These are phyloP conservation scores for Macquaria ambigua DNA, from an alignment of 2,113 vertebrate species.

Conservation along the genomic window DNA sequence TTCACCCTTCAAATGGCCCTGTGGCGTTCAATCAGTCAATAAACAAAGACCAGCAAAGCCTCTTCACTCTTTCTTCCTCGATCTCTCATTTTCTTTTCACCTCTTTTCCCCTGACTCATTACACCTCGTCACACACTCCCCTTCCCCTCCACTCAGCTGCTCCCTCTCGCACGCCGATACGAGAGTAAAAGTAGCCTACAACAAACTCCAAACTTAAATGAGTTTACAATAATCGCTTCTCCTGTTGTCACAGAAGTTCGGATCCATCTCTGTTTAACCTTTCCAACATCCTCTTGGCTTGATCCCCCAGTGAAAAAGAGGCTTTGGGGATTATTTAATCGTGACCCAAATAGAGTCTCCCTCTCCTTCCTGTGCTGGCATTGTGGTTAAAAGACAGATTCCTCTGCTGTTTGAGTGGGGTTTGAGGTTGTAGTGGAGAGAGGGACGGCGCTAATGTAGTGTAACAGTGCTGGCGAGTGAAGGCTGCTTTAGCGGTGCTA, in stretches of 20 bases:
- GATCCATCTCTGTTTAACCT: constrained; percentile 74
- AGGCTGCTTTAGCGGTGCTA: constrained; percentile 59
- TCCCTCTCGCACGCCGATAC: neutral
- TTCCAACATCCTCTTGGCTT: constrained; percentile 62
- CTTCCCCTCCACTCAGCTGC: neutral
- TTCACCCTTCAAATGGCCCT: constrained; percentile 70
- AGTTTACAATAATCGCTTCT: constrained; percentile 64
- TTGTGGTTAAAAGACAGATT: constrained; percentile 69
- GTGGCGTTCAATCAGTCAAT: constrained; percentile 65
- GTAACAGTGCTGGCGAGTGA: constrained; percentile 57
- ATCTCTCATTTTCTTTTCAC: constrained; percentile 51
- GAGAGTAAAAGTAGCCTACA: constrained; percentile 7
- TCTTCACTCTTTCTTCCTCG: constrained; percentile 28
- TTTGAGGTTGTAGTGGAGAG: constrained; percentile 66
- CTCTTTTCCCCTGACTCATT: constrained; percentile 53
- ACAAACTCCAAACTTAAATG: constrained; percentile 43
- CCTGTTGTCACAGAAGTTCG: constrained; percentile 62
- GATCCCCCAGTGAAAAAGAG: constrained; percentile 69
- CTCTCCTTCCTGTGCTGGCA: constrained; percentile 38
- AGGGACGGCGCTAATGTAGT: constrained; percentile 58
- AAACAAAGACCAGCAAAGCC: constrained; percentile 72
- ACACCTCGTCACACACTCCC: constrained; percentile 26
- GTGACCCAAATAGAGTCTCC: constrained; percentile 72
- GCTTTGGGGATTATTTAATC: constrained; percentile 81
- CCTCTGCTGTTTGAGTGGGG: constrained; percentile 44